Evolutionary conservation across 2,113 vertebrate species (phyloP), one percentile per base, ranked within the genome.

Genomic region (Ahaetulla prasina): DNA sequence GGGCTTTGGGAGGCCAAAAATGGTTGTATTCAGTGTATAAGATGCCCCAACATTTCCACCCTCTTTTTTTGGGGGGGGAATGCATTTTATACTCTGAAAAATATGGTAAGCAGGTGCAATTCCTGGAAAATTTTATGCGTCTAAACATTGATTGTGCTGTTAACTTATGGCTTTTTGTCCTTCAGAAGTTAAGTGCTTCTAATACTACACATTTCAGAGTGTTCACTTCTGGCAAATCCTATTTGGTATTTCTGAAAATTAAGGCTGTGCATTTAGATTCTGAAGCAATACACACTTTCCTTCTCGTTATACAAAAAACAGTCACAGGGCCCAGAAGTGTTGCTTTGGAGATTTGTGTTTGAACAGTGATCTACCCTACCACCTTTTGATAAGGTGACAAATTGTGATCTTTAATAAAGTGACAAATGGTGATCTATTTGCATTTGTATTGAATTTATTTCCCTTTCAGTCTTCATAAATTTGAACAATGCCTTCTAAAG

Each of bases 391-490:
- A 53, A 50, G 57, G 91, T 90, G 87, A 90, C 16, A 89, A n/a
- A 10, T 52, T 74, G 1, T 63, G 53, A 85, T 85, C 1, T 57
- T 80, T 80, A 80, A 39, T 80, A 43, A 80, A 39, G 35, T 39
- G 68, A 89, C 12, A 88, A 39, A 11, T 54, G 84, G 1, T 53
- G 47, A 85, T 85, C 1, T 57, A 23, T 85, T 94, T 93, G 1
- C 54, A n/a, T 55, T 84, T 93, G 57, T 35, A 7, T 47, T 91
- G 63, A 92, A 54, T 20, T 89, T 55, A 9, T 0, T 90, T 68
- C 12, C 4, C 4, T 74, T 89, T 91, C 87, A 57, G 50, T 89
- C 85, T 88, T 93, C 84, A 74, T 93, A 94, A 89, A 91, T 94
- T 89, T 23, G 57, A 89, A 86, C 49, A 91, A 49, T 87, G 45